These are phyloP conservation scores for Bombus ignitus DNA, from an alignment of 1,140 invertebrate species.

Conservation along the genomic window DNA sequence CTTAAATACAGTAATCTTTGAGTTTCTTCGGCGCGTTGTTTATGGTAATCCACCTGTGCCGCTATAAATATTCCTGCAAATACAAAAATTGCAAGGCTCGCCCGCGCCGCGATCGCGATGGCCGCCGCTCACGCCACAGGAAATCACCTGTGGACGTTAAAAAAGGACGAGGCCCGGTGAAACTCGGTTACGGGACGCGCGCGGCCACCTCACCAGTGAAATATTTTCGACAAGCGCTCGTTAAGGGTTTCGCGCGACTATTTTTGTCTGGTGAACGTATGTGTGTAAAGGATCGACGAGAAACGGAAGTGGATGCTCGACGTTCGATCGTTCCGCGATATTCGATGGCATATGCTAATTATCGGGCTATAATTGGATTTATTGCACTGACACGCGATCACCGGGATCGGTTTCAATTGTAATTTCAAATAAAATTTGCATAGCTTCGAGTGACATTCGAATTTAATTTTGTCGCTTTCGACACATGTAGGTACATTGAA, in stretches of 20 bases:
- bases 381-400: neutral
- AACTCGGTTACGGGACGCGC: constrained; percentile 38
- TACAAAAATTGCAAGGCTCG: constrained; percentile 78
- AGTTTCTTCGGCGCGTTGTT: constrained; percentile 78
- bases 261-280: neutral
- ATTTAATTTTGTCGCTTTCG: neutral
- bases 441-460: neutral
- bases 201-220: constrained; percentile 15
- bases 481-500: too few relatives aligned
- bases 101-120: constrained; percentile 59
- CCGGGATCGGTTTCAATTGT: neutral
- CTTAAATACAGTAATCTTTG: constrained; percentile 80
- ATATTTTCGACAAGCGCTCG: constrained; percentile 45
- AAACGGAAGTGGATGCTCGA: neutral
- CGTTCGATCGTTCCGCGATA: neutral
- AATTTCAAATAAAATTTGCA: neutral
- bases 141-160: constrained; percentile 63
- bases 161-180: constrained; percentile 37
- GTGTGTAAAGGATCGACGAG: neutral
- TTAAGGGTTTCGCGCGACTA: constrained; percentile 23
- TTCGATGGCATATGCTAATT: neutral
- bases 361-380: neutral
- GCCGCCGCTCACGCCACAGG: constrained; percentile 72
- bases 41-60: constrained; percentile 77
- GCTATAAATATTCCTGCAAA: constrained; percentile 80